These are phyloP conservation scores for Meganola albula DNA, from an alignment of 2,888 invertebrate genomes.

Conservation along the genomic window DNA sequence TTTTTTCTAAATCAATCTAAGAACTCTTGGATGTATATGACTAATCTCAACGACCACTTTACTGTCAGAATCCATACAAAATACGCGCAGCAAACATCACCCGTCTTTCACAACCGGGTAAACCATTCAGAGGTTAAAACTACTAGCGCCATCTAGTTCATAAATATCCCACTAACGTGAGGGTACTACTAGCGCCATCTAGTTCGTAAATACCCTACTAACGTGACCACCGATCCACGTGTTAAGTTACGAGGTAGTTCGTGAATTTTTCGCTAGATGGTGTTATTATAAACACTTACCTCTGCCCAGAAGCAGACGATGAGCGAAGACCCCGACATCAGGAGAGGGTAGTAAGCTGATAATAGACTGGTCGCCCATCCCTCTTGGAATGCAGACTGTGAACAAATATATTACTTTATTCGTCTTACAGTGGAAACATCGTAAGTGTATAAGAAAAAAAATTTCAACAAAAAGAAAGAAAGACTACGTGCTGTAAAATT, in stretches of 20 bases:
- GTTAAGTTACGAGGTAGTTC: neutral
- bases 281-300: slow-evolving; percentile 73
- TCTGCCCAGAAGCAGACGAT: slow-evolving; percentile 97
- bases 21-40: no score
- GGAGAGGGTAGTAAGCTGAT: slow-evolving; percentile 92
- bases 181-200: neutral
- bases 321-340: slow-evolving; percentile 92
- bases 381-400: slow-evolving; percentile 86
- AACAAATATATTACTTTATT: slow-evolving; percentile 8
- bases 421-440: no score
- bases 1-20: no score
- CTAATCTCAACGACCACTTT: no score
- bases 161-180: neutral
- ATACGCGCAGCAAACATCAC: neutral
- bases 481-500: no score
- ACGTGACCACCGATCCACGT: neutral
- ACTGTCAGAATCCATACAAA: no score
- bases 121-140: no score
- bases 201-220: neutral
- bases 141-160: neutral
- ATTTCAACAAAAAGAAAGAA: no score
- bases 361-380: slow-evolving; percentile 92
- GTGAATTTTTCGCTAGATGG: slow-evolving; percentile 19
- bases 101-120: neutral
- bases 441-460: no score